Percentiles rank a stretch among this genome's conserved stretches.
Evolutionary conservation across 2,113 vertebrate genomes (phyloP).

Genomic region (Neodon shergylaensis): DNA sequence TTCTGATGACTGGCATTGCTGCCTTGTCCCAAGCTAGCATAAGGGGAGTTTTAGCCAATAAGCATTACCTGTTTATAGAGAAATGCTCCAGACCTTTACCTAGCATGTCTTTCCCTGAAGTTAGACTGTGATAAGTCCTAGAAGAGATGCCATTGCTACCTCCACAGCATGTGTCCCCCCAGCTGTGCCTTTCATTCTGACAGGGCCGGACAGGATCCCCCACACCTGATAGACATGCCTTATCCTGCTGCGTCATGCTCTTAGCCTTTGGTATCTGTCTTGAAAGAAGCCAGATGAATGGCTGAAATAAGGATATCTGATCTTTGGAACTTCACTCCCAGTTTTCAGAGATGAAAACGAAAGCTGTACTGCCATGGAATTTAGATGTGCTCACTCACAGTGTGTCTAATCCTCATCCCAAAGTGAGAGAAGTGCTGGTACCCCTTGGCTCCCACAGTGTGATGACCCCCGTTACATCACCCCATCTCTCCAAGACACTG

Average conservation of each 20-base stretch:
- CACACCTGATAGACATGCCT: accelerated
- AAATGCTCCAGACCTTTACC: too few relatives aligned
- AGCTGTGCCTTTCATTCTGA: not conserved
- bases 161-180: not conserved
- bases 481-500: not conserved
- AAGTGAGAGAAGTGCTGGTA: not conserved
- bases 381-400: not conserved
- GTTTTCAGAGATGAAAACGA: not conserved
- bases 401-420: not conserved
- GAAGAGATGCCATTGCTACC: not conserved
- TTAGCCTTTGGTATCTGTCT: not conserved
- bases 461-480: not conserved
- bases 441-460: too few relatives aligned
- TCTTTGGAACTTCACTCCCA: not conserved
- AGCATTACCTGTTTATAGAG: not conserved
- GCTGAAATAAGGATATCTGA: not conserved
- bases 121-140: not conserved
- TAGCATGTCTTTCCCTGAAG: not conserved
- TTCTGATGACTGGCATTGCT: not conserved
- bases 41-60: not conserved
- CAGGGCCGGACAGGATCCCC: not conserved
- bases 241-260: accelerated
- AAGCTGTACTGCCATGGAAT: not conserved
- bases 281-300: not conserved
- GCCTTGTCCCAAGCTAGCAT: not conserved